Evolutionary conservation across 2,888 invertebrate species (phyloP).

Genomic region (Cryptosula pallasiana): DNA sequence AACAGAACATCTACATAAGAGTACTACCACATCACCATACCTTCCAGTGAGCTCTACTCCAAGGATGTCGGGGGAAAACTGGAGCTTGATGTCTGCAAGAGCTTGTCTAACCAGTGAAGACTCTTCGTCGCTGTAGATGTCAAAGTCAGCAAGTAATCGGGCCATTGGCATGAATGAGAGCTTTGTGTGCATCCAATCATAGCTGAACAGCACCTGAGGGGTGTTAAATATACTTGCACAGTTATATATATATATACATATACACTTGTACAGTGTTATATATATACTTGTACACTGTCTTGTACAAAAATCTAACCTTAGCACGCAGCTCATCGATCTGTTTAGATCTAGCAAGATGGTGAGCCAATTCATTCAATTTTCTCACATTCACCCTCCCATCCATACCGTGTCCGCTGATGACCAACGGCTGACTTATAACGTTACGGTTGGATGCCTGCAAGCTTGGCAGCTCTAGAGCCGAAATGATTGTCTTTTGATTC

Average conservation of each 20-base stretch:
- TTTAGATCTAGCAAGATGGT: neutral
- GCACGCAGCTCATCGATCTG: neutral
- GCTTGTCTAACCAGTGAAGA: constrained; percentile 11
- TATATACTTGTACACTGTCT: too few species aligned
- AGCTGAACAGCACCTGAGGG: constrained; percentile 19
- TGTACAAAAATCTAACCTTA: neutral
- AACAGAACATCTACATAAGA: too few species aligned
- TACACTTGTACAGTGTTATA: too few species aligned
- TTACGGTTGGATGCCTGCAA: neutral
- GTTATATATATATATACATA: too few species aligned
- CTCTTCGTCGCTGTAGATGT: constrained; percentile 1
- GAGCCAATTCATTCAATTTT: constrained; percentile 17
- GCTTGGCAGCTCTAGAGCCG: neutral
- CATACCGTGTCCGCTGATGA: constrained; percentile 8
- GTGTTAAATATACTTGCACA: too few species aligned
- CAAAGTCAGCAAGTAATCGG: neutral
- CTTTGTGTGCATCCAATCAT: constrained; percentile 21
- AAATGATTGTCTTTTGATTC: neutral
- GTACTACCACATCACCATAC: neutral
- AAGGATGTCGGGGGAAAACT: constrained; percentile 3
- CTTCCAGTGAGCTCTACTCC: constrained; percentile 9
- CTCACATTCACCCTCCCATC: constrained; percentile 19
- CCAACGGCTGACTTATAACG: constrained; percentile 22
- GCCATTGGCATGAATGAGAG: constrained; percentile 9
- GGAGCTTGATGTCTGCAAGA: neutral